Base-by-base conservation (phyloP, 2,888 invertebrate genomes). In the Schizotus pectinicornis region DNA sequence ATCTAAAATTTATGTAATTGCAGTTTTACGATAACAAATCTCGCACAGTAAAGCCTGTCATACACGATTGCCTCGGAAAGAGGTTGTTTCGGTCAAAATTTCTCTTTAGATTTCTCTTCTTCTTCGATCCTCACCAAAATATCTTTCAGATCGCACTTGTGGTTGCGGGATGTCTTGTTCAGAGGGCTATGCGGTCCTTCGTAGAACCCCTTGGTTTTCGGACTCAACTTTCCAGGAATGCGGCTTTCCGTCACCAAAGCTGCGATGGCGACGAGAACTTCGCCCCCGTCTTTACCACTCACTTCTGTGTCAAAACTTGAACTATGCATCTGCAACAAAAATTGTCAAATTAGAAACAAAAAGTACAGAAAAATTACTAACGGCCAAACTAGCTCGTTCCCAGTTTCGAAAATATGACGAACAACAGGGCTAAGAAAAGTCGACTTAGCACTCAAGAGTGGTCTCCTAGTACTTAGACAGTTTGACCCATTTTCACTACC, bases 161-260 rank as follows among this genome's bases (percentile, higher is more conserved):
- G 84, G 65, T 80, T 78, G 58, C 76, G 79, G 30, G 77, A 73
- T 31, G 75, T 70, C 51, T 68, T 81, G 79, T 62, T 80, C 66
- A 54, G 79, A 73, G 80, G 81, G 73, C 88, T 88, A 74, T 89
- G 90, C 30, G 88, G 88, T 34, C 89, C 89, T 78, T 89, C 88
- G 67, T 83, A 83, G 76, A 88, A 86, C 34, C 88, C 88, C 67
- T 86, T 75, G 41, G 72, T 65, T 61, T 74, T 74, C 9, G 77
- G 64, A 73, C 77, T 66, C 71, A 81, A 56, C 75, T 80, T 72
- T 35, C 65, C 68, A 1, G 79, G 79, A 51, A 79, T 77, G 8
- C 80, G 74, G 8, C 80, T 79, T 67, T 80, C 80, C 1, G 78
- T 79, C 56, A 80, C 78, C 56, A 80, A 65, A 36, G 80, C 74